phyloP scores from a whole-genome alignment of 2,113 vertebrate genomes.

The Solea senegalensis region DNA sequence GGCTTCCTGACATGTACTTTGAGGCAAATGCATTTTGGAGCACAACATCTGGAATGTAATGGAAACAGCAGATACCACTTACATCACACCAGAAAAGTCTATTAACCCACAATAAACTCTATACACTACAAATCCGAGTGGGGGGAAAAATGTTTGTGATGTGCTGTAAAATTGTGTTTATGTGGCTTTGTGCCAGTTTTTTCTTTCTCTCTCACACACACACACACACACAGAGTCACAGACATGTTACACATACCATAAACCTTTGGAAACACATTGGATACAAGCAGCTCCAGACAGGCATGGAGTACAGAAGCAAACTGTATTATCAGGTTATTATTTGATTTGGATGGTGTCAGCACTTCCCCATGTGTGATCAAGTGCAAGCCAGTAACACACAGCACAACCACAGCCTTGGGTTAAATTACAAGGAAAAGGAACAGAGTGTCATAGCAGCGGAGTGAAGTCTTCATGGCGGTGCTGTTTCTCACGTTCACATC shows the following conservation, averaged over 20 bases:
- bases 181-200: slow-evolving; percentile 1
- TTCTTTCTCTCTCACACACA: neutral
- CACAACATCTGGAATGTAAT: slow-evolving; percentile 63
- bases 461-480: too few relatives aligned
- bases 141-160: neutral
- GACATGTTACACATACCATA: neutral
- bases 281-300: neutral
- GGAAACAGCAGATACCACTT: slow-evolving; percentile 62
- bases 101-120: slow-evolving; percentile 25
- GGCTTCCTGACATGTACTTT: slow-evolving; percentile 28
- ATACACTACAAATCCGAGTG: slow-evolving; percentile 3
- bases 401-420: slow-evolving; percentile 9
- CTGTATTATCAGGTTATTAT: neutral
- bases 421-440: slow-evolving; percentile 26
- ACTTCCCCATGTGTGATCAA: slow-evolving; percentile 23
- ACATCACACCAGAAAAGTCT: slow-evolving; percentile 36
- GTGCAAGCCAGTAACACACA: slow-evolving; percentile 6
- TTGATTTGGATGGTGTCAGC: slow-evolving; percentile 19
- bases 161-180: slow-evolving; percentile 1
- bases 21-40: slow-evolving; percentile 11
- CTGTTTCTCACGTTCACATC: too few relatives aligned
- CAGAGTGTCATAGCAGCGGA: neutral
- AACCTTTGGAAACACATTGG: too few relatives aligned
- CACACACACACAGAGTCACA: too few relatives aligned
- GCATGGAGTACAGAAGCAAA: slow-evolving; percentile 3